These are phyloP conservation scores for Barbus barbus DNA, from an alignment of 2,113 vertebrate species.

Conservation along the genomic window DNA sequence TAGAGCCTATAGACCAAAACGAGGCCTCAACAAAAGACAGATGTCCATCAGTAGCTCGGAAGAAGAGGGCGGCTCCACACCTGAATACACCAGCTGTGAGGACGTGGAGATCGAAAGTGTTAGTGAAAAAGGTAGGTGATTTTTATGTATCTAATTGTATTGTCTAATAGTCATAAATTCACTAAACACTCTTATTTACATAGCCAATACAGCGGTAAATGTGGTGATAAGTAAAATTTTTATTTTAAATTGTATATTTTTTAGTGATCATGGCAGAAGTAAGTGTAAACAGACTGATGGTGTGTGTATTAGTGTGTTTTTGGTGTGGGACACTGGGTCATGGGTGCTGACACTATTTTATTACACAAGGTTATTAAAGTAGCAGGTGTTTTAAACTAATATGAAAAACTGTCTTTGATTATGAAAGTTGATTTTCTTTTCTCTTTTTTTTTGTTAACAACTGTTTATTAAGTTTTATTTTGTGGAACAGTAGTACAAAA, in stretches of 20 bases:
- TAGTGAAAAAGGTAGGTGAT: constrained; percentile 92
- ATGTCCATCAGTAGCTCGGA: constrained; percentile 99
- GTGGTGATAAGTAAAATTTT: neutral
- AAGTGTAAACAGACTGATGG: neutral
- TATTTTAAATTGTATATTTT: neutral
- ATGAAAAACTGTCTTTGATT: neutral
- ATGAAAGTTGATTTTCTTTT: neutral
- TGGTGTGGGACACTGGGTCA: neutral
- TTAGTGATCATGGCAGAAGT: neutral
- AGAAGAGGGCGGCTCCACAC: constrained; percentile 97
- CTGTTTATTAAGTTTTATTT: too few relatives aligned
- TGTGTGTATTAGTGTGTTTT: neutral
- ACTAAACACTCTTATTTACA: neutral
- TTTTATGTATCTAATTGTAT: neutral
- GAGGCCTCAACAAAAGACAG: constrained; percentile 92
- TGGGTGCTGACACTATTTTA: neutral
- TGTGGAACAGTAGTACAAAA: too few relatives aligned
- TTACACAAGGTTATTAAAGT: neutral
- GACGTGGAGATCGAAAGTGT: constrained; percentile 79
- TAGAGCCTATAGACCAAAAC: constrained; percentile 88
- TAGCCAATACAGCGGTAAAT: neutral
- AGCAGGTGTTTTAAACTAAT: neutral
- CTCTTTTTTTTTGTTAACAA: too few relatives aligned
- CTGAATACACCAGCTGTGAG: constrained; percentile 99
- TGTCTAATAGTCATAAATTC: neutral